Base-by-base conservation (phyloP, 2,797 vertebrate genomes). In the Mormyrus hasselquistii region DNA sequence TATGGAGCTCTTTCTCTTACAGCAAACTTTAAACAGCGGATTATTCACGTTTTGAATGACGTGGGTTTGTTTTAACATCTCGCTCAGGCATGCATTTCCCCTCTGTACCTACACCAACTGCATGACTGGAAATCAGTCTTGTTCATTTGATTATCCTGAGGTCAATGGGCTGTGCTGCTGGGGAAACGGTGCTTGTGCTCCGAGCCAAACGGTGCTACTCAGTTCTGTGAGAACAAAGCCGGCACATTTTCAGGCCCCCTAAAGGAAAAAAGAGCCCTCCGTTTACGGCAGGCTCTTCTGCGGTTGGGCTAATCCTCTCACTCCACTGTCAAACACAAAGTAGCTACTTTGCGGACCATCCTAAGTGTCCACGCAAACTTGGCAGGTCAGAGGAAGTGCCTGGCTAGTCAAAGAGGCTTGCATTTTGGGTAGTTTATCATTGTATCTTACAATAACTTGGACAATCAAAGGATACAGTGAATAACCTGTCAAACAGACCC, bases 91-190 rank as follows among this genome's bases (percentile, higher is more conserved):
- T 87, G 86, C n/a, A 87, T 59, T 38, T 57, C 29, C 34, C 52
- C 22, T 87, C 86, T 44, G 29, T 59, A 87, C 86, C 86, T 59
- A 53, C 52, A 87, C 53, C 34, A 41, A 14, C 22, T n/a, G 22
- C 86, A 62, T 57, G 86, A 57, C 52, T 44, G 86, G 86, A 59
- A 87, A 87, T 87, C 25, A 55, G 50, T 22, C 53, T 38, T 9
- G 29, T 22, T 86, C 22, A 29, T 87, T 87, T 87, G 52, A 41
- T 87, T 87, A 87, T 87, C 86, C 16, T 57, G 52, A 87, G 86
- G 53, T 87, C 53, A 87, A 59, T n/a, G 86, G 86, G 2, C 86
- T 38, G 53, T 87, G 34, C 29, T 44, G 29, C 34, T 44, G 16
- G 34, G 34, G 86, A 57, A 59, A 87, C 19, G 19, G 53, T 6